Percentiles rank a stretch among this genome's conserved stretches.
These are phyloP conservation scores for Myotis brandtii DNA, from an alignment of 2,113 vertebrate species.

Conservation along the genomic window DNA sequence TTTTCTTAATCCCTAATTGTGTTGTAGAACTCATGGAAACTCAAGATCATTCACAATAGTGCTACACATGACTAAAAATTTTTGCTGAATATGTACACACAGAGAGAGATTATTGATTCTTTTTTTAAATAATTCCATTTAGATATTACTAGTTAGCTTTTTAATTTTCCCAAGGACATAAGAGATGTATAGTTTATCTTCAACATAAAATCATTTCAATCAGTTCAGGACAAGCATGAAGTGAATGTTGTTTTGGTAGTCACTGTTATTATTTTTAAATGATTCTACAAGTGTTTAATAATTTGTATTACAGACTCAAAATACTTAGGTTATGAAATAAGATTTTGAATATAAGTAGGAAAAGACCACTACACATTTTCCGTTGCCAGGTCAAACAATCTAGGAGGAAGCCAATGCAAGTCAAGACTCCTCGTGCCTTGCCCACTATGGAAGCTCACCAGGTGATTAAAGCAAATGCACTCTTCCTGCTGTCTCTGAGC, in stretches of 20 bases:
- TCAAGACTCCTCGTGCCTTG: constrained; percentile 96
- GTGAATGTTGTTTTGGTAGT: not conserved
- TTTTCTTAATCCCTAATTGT: not conserved
- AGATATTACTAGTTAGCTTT: not conserved
- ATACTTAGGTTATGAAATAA: not conserved
- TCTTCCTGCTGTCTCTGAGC: constrained; percentile 97
- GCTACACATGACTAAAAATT: not conserved
- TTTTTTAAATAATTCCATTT: not conserved
- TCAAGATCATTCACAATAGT: not conserved
- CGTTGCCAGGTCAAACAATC: constrained; percentile 95
- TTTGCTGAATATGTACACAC: not conserved
- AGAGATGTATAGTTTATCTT: constrained; percentile 6
- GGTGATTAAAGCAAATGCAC: constrained; percentile 97
- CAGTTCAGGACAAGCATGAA: not conserved
- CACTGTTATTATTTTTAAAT: not conserved
- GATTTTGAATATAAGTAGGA: not conserved
- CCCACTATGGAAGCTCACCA: constrained; percentile 99
- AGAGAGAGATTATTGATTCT: not conserved
- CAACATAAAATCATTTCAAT: not conserved
- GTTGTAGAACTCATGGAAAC: not conserved
- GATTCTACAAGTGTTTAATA: not conserved
- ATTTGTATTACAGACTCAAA: constrained; percentile 7
- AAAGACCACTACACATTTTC: not conserved
- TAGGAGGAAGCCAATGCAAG: constrained; percentile 96
- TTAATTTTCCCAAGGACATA: not conserved